Conservation (phyloP, 2,113 vertebrate species). For the Bufo bufo region DNA sequence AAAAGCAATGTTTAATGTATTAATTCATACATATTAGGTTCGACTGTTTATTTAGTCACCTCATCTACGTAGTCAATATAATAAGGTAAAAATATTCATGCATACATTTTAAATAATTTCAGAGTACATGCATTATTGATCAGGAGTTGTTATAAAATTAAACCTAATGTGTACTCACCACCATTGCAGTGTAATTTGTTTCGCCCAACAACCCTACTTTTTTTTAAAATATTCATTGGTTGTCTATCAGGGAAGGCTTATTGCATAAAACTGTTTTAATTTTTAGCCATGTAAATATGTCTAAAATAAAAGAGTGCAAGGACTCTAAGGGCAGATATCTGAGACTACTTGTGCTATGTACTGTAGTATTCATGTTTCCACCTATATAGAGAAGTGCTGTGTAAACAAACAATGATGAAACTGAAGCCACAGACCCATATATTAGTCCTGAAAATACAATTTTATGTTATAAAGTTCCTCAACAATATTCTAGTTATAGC, state of each 20-base stretch:
- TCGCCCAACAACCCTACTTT: not conserved
- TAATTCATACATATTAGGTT: not conserved
- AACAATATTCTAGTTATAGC: too few species aligned
- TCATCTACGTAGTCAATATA: not conserved
- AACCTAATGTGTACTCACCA: not conserved
- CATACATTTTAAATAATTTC: conserved; percentile 1
- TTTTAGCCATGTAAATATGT: not conserved
- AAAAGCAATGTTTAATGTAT: not conserved
- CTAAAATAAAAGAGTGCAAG: not conserved
- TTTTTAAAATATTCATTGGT: not conserved
- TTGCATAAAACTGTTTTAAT: not conserved
- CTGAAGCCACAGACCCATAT: not conserved
- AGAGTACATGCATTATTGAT: conserved; percentile 7
- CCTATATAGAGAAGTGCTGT: not conserved
- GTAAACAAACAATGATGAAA: not conserved
- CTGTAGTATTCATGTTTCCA: not conserved
- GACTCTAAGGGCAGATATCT: not conserved
- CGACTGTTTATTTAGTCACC: not conserved
- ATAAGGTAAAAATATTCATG: conserved; percentile 7
- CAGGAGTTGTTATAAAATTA: not conserved
- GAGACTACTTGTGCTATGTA: not conserved
- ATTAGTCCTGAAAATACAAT: not conserved
- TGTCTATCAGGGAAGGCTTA: not conserved
- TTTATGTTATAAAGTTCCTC: too few species aligned
- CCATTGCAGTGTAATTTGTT: not conserved